Percentiles rank a stretch among this genome's conserved stretches.
phyloP scores from a whole-genome alignment of 2,888 invertebrate species.

The Cephus nigrinus region DNA sequence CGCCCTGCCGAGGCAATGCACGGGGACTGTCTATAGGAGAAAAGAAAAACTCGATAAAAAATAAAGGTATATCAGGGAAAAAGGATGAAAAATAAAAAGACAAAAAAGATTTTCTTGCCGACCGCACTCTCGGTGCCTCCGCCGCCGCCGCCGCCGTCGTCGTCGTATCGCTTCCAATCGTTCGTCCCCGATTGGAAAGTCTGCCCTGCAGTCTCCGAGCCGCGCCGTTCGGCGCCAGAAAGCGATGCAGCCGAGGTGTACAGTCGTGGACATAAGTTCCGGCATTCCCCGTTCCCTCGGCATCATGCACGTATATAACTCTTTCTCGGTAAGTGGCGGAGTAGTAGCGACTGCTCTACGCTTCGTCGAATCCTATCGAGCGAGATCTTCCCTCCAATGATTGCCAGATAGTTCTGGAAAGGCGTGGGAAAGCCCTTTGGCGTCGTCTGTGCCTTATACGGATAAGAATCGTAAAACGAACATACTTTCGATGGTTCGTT shows the following conservation, averaged over 20 bases:
- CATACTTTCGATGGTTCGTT: background rate
- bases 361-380: background rate
- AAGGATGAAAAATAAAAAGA: conserved; percentile 19
- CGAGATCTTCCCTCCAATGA: background rate
- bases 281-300: background rate
- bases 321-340: background rate
- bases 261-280: conserved; percentile 1
- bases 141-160: conserved; percentile 10
- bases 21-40: conserved; percentile 21
- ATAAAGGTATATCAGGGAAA: conserved; percentile 10
- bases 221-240: conserved; percentile 20
- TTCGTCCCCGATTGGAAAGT: conserved; percentile 35
- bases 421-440: background rate
- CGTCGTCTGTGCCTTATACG: background rate
- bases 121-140: conserved; percentile 7
- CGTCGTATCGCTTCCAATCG: conserved; percentile 35
- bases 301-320: background rate
- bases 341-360: background rate
- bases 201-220: conserved; percentile 30
- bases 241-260: background rate
- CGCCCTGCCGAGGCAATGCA: conserved; percentile 27
- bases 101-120: conserved; percentile 21
- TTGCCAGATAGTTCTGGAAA: background rate
- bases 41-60: conserved; percentile 21
- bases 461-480: background rate